These are phyloP conservation scores for Zaprionus nigranus DNA, from an alignment of 1,140 invertebrate genomes.

Conservation along the genomic window DNA sequence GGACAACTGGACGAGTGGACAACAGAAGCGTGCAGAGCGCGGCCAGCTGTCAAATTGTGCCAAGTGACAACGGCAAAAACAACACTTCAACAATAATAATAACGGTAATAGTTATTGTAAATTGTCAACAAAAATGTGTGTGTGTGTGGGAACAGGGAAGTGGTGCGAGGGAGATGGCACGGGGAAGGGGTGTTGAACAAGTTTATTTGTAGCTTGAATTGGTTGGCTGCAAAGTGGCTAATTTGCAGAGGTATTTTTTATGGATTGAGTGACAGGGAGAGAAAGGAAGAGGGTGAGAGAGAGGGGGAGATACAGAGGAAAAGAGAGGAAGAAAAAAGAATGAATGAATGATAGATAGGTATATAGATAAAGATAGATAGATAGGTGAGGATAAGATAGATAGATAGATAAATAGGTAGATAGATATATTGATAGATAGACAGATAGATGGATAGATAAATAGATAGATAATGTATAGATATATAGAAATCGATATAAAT, in stretches of 20 bases:
- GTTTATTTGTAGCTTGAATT: conserved; percentile 15
- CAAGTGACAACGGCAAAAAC: conserved; percentile 20
- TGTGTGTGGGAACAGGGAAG: background rate
- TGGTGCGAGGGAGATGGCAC: background rate
- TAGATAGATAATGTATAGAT: too few species aligned
- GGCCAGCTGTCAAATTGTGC: conserved; percentile 34
- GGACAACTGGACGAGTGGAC: background rate
- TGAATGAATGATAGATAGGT: background rate
- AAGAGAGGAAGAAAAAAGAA: background rate
- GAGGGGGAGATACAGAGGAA: background rate
- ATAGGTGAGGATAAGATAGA: too few species aligned
- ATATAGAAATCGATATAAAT: too few species aligned
- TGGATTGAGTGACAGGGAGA: background rate
- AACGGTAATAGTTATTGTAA: conserved; percentile 35
- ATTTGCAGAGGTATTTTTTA: conserved; percentile 8
- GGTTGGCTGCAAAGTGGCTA: conserved; percentile 1
- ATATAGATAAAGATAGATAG: background rate
- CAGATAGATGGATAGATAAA: background rate
- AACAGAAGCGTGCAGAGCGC: conserved; percentile 27
- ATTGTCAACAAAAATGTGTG: conserved; percentile 24
- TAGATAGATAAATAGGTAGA: too few species aligned
- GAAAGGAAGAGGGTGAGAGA: background rate
- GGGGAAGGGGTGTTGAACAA: background rate
- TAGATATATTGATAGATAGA: background rate
- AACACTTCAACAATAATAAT: conserved; percentile 24